Evolutionary conservation across 64 coral and sea anemone genomes (phyloP).

Genomic region (Astreopora myriophthalma): DNA sequence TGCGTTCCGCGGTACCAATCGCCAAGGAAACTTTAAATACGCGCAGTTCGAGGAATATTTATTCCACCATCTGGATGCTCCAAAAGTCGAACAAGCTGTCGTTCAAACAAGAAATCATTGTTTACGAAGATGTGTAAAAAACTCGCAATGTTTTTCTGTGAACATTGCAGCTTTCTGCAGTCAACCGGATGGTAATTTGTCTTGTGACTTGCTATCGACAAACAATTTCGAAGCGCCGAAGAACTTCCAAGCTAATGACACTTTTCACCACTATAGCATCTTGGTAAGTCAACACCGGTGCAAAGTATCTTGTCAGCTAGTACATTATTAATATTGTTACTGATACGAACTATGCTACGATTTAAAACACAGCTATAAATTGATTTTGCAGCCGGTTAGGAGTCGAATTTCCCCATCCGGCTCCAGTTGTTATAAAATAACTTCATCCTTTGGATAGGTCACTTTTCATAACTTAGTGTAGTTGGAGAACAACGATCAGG

Average conservation of each 20-base stretch:
- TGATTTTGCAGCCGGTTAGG: no score
- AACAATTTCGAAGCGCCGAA: background rate
- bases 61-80: background rate
- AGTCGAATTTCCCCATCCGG: no score
- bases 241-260: background rate
- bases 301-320: background rate
- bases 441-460: no score
- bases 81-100: background rate
- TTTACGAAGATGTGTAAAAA: background rate
- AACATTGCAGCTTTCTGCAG: background rate
- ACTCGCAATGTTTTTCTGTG: background rate
- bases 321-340: no score
- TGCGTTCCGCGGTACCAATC: background rate
- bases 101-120: background rate
- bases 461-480: no score
- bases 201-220: background rate
- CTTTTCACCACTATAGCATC: slow-evolving; percentile 32
- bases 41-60: background rate
- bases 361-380: no score
- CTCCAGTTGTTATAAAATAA: no score
- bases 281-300: background rate
- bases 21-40: background rate
- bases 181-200: background rate
- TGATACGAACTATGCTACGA: no score
- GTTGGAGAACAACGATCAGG: no score